Conservation (phyloP, 2,888 invertebrate species). For the Polylopha cassiicola region DNA sequence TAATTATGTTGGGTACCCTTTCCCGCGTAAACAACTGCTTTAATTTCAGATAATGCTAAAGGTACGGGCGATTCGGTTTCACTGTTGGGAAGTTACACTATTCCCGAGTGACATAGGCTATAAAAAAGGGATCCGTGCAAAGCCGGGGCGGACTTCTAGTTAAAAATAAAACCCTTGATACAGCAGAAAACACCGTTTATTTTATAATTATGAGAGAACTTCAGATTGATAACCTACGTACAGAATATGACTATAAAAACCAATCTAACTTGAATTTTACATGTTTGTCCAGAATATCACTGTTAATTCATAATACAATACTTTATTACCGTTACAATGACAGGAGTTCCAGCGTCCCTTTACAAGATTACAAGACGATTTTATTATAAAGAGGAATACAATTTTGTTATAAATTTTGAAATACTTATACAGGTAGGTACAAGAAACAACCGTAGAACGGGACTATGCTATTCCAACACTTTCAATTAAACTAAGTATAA, state of each 20-base stretch:
- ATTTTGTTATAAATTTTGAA: conserved; percentile 63
- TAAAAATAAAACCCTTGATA: conserved; percentile 40
- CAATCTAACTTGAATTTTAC: conserved; percentile 74
- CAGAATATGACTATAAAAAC: conserved; percentile 76
- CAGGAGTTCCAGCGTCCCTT: conserved; percentile 55
- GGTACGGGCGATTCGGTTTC: too few species aligned
- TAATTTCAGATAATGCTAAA: too few species aligned
- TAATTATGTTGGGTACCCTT: too few species aligned
- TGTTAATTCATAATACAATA: conserved; percentile 53
- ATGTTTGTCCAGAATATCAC: conserved; percentile 59
- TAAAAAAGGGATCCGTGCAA: too few species aligned
- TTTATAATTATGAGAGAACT: conserved; percentile 79
- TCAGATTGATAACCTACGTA: conserved; percentile 78
- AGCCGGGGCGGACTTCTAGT: too few species aligned
- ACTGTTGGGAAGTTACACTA: too few species aligned
- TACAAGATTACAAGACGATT: conserved; percentile 67
- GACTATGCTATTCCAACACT: conserved; percentile 70
- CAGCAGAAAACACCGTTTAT: conserved; percentile 80
- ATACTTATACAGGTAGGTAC: conserved; percentile 51
- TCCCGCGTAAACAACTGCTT: too few species aligned
- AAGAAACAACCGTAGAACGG: conserved; percentile 59
- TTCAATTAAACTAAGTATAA: conserved; percentile 65
- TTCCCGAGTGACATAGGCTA: too few species aligned
- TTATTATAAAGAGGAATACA: conserved; percentile 59
- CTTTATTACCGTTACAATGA: conserved; percentile 43